phyloP scores from a whole-genome alignment of 2,113 vertebrate species.

The Nycticorax nycticorax region DNA sequence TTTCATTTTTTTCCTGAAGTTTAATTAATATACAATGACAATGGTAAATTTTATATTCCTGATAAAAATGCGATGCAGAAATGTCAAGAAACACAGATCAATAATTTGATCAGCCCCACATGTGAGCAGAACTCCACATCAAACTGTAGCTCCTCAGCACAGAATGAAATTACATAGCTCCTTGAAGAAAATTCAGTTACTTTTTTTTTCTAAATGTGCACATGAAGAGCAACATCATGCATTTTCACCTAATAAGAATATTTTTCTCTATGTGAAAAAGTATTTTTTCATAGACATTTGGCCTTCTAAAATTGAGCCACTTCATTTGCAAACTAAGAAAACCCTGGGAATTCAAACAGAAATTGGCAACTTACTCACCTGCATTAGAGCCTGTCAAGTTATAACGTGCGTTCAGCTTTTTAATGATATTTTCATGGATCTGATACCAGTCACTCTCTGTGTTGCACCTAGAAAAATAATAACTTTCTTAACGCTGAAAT shows the following conservation, averaged over 20 bases:
- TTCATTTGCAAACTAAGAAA: not conserved
- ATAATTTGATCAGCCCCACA: not conserved
- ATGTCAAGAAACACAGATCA: not conserved
- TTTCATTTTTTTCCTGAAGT: not conserved
- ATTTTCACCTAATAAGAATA: not conserved
- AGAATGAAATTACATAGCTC: not conserved
- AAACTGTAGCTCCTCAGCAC: not conserved
- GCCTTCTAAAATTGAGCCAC: not conserved
- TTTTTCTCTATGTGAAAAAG: not conserved
- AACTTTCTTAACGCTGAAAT: not conserved
- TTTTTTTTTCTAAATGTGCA: not conserved
- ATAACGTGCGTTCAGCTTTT: constrained; percentile 93
- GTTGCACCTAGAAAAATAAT: constrained; percentile 84
- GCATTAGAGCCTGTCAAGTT: constrained; percentile 96
- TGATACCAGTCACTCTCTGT: constrained; percentile 98
- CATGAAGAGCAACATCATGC: not conserved
- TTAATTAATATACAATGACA: not conserved
- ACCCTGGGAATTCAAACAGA: not conserved
- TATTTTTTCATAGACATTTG: not conserved
- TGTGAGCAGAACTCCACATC: not conserved
- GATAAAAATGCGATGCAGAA: not conserved
- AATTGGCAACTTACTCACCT: constrained; percentile 75
- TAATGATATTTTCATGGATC: constrained; percentile 98
- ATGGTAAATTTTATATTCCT: not conserved
- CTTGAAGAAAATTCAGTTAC: not conserved